Evolutionary conservation across 2,113 vertebrate species (phyloP), one percentile per base, ranked within the genome.

Genomic region (Climacteris rufus): DNA sequence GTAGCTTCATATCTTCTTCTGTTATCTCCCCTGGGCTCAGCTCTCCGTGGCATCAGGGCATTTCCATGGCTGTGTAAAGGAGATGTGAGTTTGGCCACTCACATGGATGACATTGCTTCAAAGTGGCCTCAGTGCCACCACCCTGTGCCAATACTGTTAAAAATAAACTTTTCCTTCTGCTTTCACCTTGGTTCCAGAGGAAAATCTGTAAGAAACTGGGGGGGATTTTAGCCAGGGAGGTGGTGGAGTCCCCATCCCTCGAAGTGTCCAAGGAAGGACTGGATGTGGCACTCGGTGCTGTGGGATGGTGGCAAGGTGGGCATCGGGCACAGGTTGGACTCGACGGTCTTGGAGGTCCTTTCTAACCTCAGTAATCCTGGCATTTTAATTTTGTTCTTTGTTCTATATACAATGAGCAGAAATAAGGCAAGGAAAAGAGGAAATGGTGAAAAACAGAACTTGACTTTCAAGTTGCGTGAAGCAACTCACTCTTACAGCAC

Each of bases 221-320:
- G 6, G 0, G 1, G 8, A n/a, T n/a, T n/a, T n/a, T n/a, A 10
- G 9, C 1, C 4, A 1, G 19, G 28, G 13, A 28, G 23, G 64
- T 5, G 54, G 44, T 14, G 28, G 49, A 57, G 23, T 78, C 28
- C 39, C 28, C 64, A 16, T 2, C 17, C 52, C 30, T 21, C 68
- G 68, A 72, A n/a, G 39, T 37, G 47, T 4, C 33, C 39, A 22
- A 21, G 35, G n/a, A 16, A 30, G 17, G 37, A 8, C 25, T 40
- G 57, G 57, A 24, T 0, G 13, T 57, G 37, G 12, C 39, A 20
- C 53, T 47, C 17, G 2, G n/a, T 22, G 53, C 33, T 10, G 33
- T 57, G 54, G 33, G 20, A 13, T 60, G 24, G 24, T 6, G 16
- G 17, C 63, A 65, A 13, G 60, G 42, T 49, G 60, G 50, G 13